phyloP scores from a whole-genome alignment of 2,888 invertebrate species.

The Leptopterna dolabrata region DNA sequence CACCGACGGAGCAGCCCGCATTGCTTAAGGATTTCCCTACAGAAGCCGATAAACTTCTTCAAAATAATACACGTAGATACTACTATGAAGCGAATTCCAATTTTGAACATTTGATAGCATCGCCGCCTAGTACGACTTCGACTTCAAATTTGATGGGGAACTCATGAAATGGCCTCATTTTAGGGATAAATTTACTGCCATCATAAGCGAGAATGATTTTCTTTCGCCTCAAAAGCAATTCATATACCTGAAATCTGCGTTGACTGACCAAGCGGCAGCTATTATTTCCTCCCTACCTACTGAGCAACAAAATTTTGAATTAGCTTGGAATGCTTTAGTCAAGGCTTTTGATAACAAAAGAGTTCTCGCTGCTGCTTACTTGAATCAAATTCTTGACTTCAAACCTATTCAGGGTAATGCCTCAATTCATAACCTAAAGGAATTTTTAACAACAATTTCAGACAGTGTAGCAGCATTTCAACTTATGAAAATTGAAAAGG shows the following conservation, averaged over 20 bases:
- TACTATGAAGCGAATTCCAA: neutral
- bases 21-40: no score
- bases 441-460: constrained; percentile 11
- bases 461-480: constrained; percentile 23
- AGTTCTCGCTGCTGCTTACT: constrained; percentile 8
- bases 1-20: no score
- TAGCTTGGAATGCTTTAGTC: no score
- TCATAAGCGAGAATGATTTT: neutral
- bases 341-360: constrained; percentile 14
- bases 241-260: neutral
- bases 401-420: constrained; percentile 2
- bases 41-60: no score
- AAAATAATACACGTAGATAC: no score
- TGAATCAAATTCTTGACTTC: constrained; percentile 5
- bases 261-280: neutral
- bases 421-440: neutral
- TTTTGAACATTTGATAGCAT: neutral
- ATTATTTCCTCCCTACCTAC: neutral
- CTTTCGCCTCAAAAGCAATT: neutral
- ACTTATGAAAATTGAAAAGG: constrained; percentile 8
- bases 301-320: neutral
- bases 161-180: no score
- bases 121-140: no score
- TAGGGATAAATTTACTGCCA: neutral
- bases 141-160: no score